phyloP scores from a whole-genome alignment of 2,797 vertebrate genomes.

The Acipenser oxyrinchus region DNA sequence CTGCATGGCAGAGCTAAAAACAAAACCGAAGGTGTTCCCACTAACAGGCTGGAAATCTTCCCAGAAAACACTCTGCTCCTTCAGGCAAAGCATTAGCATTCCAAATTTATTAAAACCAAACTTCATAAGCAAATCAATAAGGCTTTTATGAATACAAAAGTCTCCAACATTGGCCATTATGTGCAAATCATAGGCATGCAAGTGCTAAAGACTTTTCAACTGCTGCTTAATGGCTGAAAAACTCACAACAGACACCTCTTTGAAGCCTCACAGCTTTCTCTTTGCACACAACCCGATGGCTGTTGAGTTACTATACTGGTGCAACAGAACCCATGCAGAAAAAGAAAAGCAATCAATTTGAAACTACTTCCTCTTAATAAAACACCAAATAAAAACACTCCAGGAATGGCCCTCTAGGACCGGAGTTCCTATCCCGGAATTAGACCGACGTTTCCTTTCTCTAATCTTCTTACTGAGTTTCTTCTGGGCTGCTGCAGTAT shows the following conservation, averaged over 20 bases:
- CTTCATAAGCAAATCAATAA: slow-evolving; percentile 13
- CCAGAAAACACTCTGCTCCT: slow-evolving; percentile 5
- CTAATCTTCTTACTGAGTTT: too few species aligned
- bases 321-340: too few species aligned
- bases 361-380: too few species aligned
- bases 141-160: slow-evolving; percentile 9
- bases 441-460: too few species aligned
- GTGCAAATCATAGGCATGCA: background rate
- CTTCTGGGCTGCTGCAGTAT: too few species aligned
- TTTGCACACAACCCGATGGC: too few species aligned
- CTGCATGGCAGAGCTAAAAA: background rate
- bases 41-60: background rate
- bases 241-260: background rate
- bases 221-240: background rate
- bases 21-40: background rate
- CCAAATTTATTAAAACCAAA: slow-evolving; percentile 1
- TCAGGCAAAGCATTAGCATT: background rate
- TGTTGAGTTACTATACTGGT: too few species aligned
- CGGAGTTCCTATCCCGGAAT: too few species aligned
- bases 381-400: too few species aligned
- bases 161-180: slow-evolving; percentile 3
- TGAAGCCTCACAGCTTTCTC: too few species aligned
- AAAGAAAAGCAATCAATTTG: too few species aligned
- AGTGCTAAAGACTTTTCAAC: background rate
- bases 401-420: too few species aligned